phyloP scores from a whole-genome alignment of 1,140 invertebrate species.

The Plutomurus gul region DNA sequence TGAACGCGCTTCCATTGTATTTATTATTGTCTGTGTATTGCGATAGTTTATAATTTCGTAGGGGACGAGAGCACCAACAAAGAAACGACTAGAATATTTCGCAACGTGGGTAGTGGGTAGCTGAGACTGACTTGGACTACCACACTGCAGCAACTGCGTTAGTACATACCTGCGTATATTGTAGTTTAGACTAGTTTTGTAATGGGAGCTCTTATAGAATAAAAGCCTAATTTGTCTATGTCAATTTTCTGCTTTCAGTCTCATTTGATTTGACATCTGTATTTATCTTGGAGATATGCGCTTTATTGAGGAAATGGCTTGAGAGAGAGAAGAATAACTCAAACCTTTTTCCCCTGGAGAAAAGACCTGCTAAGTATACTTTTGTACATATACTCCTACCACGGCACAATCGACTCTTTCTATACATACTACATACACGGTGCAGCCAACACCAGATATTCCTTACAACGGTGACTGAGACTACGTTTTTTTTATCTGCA shows the following conservation, averaged over 20 bases:
- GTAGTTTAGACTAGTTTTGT: background rate
- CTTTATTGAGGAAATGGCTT: slow-evolving; percentile 22
- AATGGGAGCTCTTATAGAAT: slow-evolving; percentile 27
- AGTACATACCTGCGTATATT: background rate
- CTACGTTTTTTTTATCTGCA: background rate
- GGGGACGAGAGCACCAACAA: no score
- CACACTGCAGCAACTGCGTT: no score
- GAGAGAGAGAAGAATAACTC: slow-evolving; percentile 1
- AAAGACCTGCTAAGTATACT: background rate
- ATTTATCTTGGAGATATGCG: slow-evolving; percentile 27
- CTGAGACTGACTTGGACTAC: no score
- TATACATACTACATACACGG: background rate
- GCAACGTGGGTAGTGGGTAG: no score
- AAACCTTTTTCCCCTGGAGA: slow-evolving; percentile 15
- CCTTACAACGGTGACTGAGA: no score
- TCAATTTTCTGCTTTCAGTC: slow-evolving; percentile 37
- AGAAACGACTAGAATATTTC: no score
- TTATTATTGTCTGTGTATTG: no score
- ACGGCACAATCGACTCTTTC: no score
- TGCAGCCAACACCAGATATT: no score
- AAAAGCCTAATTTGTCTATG: slow-evolving; percentile 46
- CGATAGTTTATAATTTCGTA: no score
- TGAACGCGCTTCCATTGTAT: no score
- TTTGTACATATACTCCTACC: background rate
- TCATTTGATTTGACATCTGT: slow-evolving; percentile 37